Evolutionary conservation across 2,113 vertebrate species (phyloP).

Genomic region (Gasterosteus aculeatus): DNA sequence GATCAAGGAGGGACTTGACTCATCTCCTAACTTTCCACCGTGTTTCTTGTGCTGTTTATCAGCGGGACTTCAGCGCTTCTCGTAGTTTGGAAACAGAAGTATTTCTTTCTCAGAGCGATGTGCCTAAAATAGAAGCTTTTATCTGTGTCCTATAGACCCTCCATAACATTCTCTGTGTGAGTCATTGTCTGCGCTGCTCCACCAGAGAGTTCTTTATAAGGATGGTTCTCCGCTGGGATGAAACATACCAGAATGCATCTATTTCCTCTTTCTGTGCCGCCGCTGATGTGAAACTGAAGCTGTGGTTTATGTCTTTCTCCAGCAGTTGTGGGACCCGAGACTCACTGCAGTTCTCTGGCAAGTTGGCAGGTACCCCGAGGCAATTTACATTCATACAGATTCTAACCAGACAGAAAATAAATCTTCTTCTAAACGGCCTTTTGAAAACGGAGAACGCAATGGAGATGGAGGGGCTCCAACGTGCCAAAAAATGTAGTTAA

Average conservation of each 20-base stretch:
- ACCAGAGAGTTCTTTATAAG: constrained; percentile 66
- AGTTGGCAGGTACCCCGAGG: constrained; percentile 47
- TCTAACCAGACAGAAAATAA: constrained; percentile 45
- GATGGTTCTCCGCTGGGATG: constrained; percentile 58
- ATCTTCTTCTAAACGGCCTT: constrained; percentile 31
- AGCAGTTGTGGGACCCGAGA: constrained; percentile 47
- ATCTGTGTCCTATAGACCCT: constrained; percentile 42
- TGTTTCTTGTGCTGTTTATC: not conserved
- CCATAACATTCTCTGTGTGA: constrained; percentile 47
- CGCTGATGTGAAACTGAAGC: constrained; percentile 55
- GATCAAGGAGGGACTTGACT: not conserved
- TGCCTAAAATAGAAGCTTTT: constrained; percentile 58
- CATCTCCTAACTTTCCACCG: not conserved
- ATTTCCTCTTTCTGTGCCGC: constrained; percentile 45
- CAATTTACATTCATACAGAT: constrained; percentile 48
- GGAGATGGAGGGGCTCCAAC: constrained; percentile 33
- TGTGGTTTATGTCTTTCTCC: constrained; percentile 47
- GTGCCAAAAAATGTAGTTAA: constrained; percentile 2
- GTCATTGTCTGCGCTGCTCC: constrained; percentile 45
- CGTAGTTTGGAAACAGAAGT: constrained; percentile 20
- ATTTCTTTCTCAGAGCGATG: constrained; percentile 37
- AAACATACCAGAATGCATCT: constrained; percentile 40
- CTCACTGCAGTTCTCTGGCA: constrained; percentile 50
- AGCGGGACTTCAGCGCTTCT: not conserved
- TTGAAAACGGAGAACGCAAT: constrained; percentile 32